Base-by-base conservation (phyloP, 1,140 invertebrate genomes). In the Apis mellifera region DNA sequence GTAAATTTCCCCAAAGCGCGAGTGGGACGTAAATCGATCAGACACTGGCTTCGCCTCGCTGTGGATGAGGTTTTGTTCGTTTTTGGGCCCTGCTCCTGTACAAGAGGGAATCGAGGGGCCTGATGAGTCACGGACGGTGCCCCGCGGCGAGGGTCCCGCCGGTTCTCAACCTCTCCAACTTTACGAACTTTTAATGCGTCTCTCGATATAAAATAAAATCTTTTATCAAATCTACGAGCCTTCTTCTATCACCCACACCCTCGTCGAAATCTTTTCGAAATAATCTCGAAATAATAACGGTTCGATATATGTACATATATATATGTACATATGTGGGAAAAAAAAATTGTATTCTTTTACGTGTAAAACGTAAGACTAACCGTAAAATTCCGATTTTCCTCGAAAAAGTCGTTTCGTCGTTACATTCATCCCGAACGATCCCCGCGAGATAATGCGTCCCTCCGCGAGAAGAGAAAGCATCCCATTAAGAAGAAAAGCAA, bases 81-180 rank as follows among this genome's bases (percentile, higher is more conserved):
- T 93, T 92, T 93, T 91, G 91, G 91, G 91, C 91, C 90, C 86
- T 92, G 92, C 92, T 93, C 89, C 92, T 70, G 91, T 93, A 93
- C 90, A 92, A 92, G 90, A 91, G 92, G 91, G 92, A 92, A 92
- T 93, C 91, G 86, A 92, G 93, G 92, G 92, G 92, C 91, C 92
- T 94, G 93, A 94, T 94, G 93, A 94, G 92, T 94, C 93, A 94
- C 90, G 92, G 89, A 93, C 87, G 92, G 89, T 93, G 92, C 92
- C 93, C 92, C 91, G 91, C 90, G 89, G 93, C 91, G 92, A 92
- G 90, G 86, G 86, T 81, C 60, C 59, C 92, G 93, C 92, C 85
- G 93, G 87, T 69, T 92, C 93, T 93, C 93, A 92, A 90, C 23
- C 1, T 21, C 26, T 0, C 15, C 9, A n/a, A 62, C 12, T 21